Percentiles rank a stretch among this genome's conserved stretches.
Evolutionary conservation across 2,113 vertebrate species (phyloP).

Genomic region (Danionella cerebrum): DNA sequence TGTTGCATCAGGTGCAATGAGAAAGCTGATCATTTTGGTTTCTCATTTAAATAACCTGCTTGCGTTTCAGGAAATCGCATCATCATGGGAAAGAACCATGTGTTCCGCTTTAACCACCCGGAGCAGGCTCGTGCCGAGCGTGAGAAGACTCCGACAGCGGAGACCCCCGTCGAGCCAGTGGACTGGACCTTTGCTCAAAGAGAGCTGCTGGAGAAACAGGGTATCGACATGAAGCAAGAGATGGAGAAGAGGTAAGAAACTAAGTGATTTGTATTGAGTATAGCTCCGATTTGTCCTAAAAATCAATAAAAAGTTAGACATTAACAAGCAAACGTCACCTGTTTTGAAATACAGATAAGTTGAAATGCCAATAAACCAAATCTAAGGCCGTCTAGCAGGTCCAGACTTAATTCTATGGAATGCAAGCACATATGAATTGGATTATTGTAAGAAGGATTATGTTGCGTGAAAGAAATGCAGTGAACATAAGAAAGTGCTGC

Average conservation of each 20-base stretch:
- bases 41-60: background rate
- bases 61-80: constrained; percentile 85
- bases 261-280: background rate
- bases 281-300: no score
- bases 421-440: constrained; percentile 2
- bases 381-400: background rate
- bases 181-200: constrained; percentile 98
- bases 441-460: constrained; percentile 22
- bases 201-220: constrained; percentile 95
- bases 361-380: background rate
- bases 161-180: constrained; percentile 96
- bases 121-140: constrained; percentile 94
- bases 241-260: constrained; percentile 92
- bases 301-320: no score
- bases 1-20: no score
- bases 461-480: background rate
- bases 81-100: constrained; percentile 98
- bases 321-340: no score
- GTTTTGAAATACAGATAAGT: no score
- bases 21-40: background rate
- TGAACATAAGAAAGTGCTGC: background rate
- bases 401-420: background rate
- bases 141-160: constrained; percentile 92
- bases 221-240: constrained; percentile 99
- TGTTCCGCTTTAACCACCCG: constrained; percentile 97